Evolutionary conservation across 2,797 vertebrate genomes (phyloP).

Genomic region (Cetoscarus ocellatus): DNA sequence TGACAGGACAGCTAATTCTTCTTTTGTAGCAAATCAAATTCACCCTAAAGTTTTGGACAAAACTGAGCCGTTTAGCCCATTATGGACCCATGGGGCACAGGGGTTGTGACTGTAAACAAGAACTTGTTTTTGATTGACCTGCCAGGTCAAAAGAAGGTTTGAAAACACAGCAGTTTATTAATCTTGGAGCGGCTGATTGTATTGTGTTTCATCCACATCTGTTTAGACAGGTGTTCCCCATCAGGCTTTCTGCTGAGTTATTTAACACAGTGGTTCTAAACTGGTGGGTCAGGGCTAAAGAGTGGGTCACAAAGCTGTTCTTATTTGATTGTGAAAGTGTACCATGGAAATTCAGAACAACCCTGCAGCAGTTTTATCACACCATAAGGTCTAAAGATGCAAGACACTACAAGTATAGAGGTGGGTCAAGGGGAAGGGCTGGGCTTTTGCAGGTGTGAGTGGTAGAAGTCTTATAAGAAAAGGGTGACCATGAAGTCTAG

Average conservation of each 20-base stretch:
- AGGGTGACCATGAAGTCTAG: no score
- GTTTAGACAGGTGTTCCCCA: conserved; percentile 58
- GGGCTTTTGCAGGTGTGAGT: no score
- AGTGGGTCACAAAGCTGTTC: no score
- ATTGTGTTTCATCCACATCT: conserved; percentile 44
- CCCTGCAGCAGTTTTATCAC: no score
- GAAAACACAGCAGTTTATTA: conserved; percentile 17
- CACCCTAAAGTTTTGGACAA: conserved; percentile 29
- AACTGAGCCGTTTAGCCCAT: conserved; percentile 40
- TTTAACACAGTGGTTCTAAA: no score
- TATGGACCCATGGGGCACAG: background rate
- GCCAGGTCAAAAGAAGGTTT: conserved; percentile 27
- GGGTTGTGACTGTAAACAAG: conserved; percentile 35
- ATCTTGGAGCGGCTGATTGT: conserved; percentile 26
- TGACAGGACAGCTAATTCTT: conserved; percentile 18
- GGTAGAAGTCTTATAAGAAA: no score
- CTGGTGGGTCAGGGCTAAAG: no score
- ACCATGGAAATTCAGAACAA: no score
- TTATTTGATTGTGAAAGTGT: no score
- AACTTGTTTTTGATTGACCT: conserved; percentile 28
- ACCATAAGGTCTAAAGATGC: no score
- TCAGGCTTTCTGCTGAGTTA: conserved; percentile 10
- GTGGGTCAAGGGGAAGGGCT: no score
- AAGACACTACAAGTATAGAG: no score
- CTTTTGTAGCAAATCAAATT: conserved; percentile 27